These are phyloP conservation scores for Cataglyphis hispanica DNA, from an alignment of 1,140 invertebrate genomes.

Conservation along the genomic window DNA sequence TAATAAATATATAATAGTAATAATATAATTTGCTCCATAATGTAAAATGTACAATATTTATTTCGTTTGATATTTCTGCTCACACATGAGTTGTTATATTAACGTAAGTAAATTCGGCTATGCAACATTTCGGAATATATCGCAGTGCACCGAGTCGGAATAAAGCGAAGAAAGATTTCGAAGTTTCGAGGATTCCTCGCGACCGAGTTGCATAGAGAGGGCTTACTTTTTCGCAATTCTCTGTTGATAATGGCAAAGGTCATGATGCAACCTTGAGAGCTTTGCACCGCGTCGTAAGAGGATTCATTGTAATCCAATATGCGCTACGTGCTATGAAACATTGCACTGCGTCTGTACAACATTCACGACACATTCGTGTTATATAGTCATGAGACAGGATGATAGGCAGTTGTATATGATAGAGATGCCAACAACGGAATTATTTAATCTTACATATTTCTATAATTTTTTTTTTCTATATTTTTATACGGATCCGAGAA, in stretches of 20 bases:
- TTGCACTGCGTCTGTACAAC: slow-evolving; percentile 61
- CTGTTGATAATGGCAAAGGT: slow-evolving; percentile 75
- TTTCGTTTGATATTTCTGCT: background rate
- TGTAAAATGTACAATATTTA: background rate
- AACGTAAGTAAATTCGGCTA: background rate
- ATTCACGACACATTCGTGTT: slow-evolving; percentile 61
- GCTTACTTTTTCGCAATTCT: slow-evolving; percentile 50
- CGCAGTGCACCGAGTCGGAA: slow-evolving; percentile 19
- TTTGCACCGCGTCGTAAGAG: slow-evolving; percentile 77
- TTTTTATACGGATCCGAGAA: background rate
- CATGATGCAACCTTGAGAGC: slow-evolving; percentile 66
- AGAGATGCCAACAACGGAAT: slow-evolving; percentile 21
- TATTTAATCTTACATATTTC: slow-evolving; percentile 11
- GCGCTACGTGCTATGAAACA: slow-evolving; percentile 74
- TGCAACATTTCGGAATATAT: slow-evolving; percentile 27
- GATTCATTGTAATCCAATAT: slow-evolving; percentile 84
- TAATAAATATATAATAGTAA: background rate
- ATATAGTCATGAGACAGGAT: slow-evolving; percentile 63
- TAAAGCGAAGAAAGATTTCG: slow-evolving; percentile 17
- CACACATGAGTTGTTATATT: background rate
- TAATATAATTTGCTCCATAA: background rate
- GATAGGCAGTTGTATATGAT: slow-evolving; percentile 66
- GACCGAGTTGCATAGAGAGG: slow-evolving; percentile 14
- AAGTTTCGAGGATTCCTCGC: slow-evolving; percentile 4
- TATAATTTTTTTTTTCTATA: slow-evolving; percentile 14